Evolutionary conservation across 2,888 invertebrate genomes (phyloP), one percentile per base, ranked within the genome.

Genomic region (Psococerastis gibbosa): DNA sequence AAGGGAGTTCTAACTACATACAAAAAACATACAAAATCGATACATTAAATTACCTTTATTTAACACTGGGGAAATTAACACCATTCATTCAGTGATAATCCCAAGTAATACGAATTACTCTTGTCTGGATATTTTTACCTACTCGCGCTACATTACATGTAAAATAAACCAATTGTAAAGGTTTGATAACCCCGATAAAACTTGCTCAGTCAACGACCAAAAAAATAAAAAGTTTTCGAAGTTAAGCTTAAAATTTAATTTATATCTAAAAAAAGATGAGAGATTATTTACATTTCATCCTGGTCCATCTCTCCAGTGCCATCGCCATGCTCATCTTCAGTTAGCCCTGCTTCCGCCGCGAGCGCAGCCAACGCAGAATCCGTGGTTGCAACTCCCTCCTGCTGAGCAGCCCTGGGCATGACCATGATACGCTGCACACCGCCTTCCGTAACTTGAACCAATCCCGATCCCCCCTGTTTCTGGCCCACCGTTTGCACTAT

Each of bases 341-440:
- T 68, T 2, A 73, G 56, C 2, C 72, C 71, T 22, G 73, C 71
- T 54, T 73, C 74, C 1, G 71, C 72, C 6, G 73, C 72, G 16
- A 74, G 55, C 3, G 73, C 72, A 13, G 73, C 71, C 9, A 74
- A 54, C 2, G 72, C 72, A 2, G 72, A 70, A 51, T 73, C 73
- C 2, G 70, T 72, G 3, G 71, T 71, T 2, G 70, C 71, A 5
- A 71, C 38, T 5, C 38, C 18, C 22, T 15, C 18, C 20, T 35
- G 35, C 16, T 45, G 42, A 27, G 47, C 35, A 22, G 47, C 47
- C 22, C 23, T 6, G 1, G 43, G 34, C 22, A 48, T 17, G 17
- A 35, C 45, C 17, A 48, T 38, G 22, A 38, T 38, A 5, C 38
- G 38, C 20, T 38, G 38, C 17, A 38, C 38, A 5, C 38, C 38